Base-by-base conservation (phyloP, 2,797 vertebrate species). In the Cyclura pinguis region DNA sequence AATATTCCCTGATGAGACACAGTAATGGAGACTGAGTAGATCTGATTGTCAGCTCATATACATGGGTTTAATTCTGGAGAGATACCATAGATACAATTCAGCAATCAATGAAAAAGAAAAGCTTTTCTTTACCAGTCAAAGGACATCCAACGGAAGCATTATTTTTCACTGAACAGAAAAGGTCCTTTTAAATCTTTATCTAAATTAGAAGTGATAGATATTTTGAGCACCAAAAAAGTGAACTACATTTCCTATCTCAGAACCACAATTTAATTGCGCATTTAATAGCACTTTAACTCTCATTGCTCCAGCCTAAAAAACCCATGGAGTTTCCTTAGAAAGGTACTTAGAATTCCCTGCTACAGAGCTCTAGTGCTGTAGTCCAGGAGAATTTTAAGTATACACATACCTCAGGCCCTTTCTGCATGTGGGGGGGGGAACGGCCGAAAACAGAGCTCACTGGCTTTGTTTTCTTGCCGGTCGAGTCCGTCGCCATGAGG, bases 11-110 rank as follows among this genome's bases (percentile, higher is more conserved):
- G 50, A 73, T 88, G 87, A 81, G 64, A 82, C 16, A 55, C 7
- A 73, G 64, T 73, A 88, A 88, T 82, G 64, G 87, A 88, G 64
- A 82, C 18, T 88, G 87, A 88, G 78, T 88, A 67, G n/a, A 82
- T 88, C 78, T 81, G 78, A 88, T 73, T 88, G 87, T 81, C 87
- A 88, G 78, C 24, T 82, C 80, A 42, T 18, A 57, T 57, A 72
- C 22, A 88, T 4, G 35, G n/a, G 32, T 72, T 42, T 81, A 35
- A 81, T 88, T 81, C 78, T 55, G 32, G 24, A 88, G 47, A 81
- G 27, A 29, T 42, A 7, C 67, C 67, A 20, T 32, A 80, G 55
- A 69, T 32, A 80, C 1, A 35, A 32, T 72, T 81, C n/a, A 18
- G 67, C 47, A 81, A 27, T n/a, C 50, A 57, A 76, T 78, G 32